Percentiles rank a stretch among this genome's conserved stretches.
phyloP scores from a whole-genome alignment of 2,888 invertebrate genomes.

The Ephialtes manifestator region DNA sequence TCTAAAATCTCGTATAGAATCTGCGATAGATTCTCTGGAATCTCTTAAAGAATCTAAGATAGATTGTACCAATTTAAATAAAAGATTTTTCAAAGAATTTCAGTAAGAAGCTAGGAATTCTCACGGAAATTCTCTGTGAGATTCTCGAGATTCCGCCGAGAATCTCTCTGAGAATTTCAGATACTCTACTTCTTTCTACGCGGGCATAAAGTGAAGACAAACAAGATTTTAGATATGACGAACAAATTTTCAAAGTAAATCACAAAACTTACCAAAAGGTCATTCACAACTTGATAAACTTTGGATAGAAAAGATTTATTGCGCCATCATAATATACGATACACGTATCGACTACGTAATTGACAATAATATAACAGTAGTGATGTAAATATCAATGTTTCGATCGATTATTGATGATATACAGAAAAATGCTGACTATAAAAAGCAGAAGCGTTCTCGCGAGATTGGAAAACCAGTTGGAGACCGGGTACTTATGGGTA shows the following conservation, averaged over 20 bases:
- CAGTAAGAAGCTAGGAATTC: no score
- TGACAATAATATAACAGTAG: background rate
- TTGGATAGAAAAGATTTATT: background rate
- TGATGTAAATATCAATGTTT: background rate
- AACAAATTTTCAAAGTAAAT: background rate
- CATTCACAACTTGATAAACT: conserved; percentile 53
- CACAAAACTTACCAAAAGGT: conserved; percentile 45
- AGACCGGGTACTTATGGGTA: conserved; percentile 23
- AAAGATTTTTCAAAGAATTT: no score
- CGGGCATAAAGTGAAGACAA: conserved; percentile 49
- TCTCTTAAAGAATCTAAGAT: no score
- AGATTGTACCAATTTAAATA: no score
- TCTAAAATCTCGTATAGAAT: no score
- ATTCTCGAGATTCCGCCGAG: no score
- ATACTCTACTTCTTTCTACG: no score
- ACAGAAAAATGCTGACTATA: background rate
- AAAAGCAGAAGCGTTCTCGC: conserved; percentile 13
- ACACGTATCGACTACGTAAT: background rate
- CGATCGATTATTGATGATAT: no score
- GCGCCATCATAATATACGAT: background rate
- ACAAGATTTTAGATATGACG: conserved; percentile 14
- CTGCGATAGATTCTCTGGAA: no score
- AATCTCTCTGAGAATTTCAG: no score
- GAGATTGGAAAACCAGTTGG: conserved; percentile 71
- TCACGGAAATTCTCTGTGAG: no score